phyloP scores from a whole-genome alignment of 1,140 invertebrate genomes.

The Atta texana region DNA sequence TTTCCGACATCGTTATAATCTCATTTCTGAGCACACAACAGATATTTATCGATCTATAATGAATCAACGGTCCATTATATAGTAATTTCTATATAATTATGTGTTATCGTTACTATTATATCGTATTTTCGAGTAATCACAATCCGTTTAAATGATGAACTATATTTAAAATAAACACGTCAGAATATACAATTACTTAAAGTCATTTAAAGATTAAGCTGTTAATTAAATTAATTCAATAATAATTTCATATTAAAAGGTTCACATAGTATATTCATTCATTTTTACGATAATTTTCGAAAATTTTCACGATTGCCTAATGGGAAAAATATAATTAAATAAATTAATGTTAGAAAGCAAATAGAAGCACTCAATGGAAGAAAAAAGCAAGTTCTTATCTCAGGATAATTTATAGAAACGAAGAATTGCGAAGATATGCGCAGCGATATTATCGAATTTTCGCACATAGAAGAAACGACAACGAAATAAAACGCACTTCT shows the following conservation, averaged over 20 bases:
- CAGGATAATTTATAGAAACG: too few species aligned
- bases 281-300: background rate
- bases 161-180: slow-evolving; percentile 31
- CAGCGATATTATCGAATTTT: too few species aligned
- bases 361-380: too few species aligned
- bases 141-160: slow-evolving; percentile 10
- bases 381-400: too few species aligned
- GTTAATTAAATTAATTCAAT: background rate
- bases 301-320: background rate
- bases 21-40: slow-evolving; percentile 16
- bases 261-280: background rate
- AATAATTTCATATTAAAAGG: background rate
- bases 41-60: slow-evolving; percentile 2
- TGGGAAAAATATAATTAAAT: background rate
- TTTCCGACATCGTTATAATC: slow-evolving; percentile 32
- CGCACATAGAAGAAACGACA: too few species aligned
- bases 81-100: slow-evolving; percentile 17
- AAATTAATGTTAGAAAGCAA: background rate
- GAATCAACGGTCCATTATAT: slow-evolving; percentile 27
- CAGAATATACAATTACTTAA: background rate
- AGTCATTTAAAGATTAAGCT: background rate
- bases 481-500: too few species aligned
- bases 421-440: too few species aligned
- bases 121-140: slow-evolving; percentile 4
- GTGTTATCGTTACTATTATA: slow-evolving; percentile 38